Conservation (phyloP, 2,888 invertebrate species). For the Neocrepidodera transversa region DNA sequence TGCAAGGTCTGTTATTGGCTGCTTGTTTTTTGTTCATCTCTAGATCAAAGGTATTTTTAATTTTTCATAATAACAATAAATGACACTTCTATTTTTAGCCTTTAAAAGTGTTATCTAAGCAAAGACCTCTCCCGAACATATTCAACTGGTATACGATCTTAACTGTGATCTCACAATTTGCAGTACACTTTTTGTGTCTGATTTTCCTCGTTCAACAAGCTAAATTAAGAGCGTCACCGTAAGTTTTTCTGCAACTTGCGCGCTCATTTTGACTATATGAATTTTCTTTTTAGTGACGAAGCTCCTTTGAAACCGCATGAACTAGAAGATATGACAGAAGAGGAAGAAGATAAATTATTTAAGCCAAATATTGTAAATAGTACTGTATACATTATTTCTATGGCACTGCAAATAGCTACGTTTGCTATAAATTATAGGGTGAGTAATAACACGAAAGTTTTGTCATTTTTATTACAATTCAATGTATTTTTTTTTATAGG, state of each 20-base stretch:
- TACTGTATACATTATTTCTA: slow-evolving; percentile 97
- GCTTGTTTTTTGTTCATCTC: slow-evolving; percentile 99
- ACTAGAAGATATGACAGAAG: slow-evolving; percentile 59
- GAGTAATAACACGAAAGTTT: slow-evolving; percentile 41
- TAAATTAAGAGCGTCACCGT: slow-evolving; percentile 75
- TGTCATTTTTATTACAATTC: background rate
- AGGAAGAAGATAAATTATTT: slow-evolving; percentile 84
- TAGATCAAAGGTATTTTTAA: slow-evolving; percentile 82
- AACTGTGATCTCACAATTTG: slow-evolving; percentile 94
- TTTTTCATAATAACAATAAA: slow-evolving; percentile 6
- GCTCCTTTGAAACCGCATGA: slow-evolving; percentile 60
- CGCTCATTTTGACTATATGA: background rate
- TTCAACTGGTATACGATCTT: slow-evolving; percentile 97
- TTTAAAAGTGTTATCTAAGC: slow-evolving; percentile 87
- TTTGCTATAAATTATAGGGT: slow-evolving; percentile 99
- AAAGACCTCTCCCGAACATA: slow-evolving; percentile 96
- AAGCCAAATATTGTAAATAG: slow-evolving; percentile 95
- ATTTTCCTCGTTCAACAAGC: slow-evolving; percentile 89
- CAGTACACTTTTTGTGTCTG: slow-evolving; percentile 91
- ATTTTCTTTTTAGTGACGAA: slow-evolving; percentile 60
- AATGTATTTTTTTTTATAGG: slow-evolving; percentile 66
- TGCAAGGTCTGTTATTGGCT: slow-evolving; percentile 94
- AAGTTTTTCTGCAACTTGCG: slow-evolving; percentile 47
- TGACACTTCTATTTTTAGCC: slow-evolving; percentile 69
- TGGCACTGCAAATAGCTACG: slow-evolving; percentile 96